Evolutionary conservation across 1,140 invertebrate species (phyloP).

Genomic region (Geopemphigus sp.): DNA sequence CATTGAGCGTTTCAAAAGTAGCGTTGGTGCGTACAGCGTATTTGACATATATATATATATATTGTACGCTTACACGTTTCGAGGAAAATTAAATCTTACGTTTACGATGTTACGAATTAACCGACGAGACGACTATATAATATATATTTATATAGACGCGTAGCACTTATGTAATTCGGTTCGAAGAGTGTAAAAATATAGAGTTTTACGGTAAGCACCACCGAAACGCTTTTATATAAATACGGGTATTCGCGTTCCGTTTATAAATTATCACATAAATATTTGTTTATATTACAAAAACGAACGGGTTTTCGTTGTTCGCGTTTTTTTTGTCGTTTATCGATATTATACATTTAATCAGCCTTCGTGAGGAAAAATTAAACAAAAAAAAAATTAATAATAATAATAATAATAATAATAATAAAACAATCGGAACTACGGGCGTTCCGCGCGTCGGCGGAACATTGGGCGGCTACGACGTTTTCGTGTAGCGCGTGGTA

Average conservation of each 20-base stretch:
- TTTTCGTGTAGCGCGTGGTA: not conserved
- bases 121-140: too few species aligned
- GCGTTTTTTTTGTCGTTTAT: not conserved
- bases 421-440: conserved; percentile 9
- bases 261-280: conserved; percentile 46
- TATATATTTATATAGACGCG: too few species aligned
- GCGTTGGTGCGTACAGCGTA: not conserved
- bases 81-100: conserved; percentile 14
- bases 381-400: not conserved
- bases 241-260: not conserved
- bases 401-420: too few species aligned
- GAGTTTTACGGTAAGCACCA: not conserved
- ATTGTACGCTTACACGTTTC: not conserved
- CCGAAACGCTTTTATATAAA: not conserved
- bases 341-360: conserved; percentile 42
- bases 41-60: not conserved
- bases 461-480: not conserved
- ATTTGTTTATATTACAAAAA: conserved; percentile 34
- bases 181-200: not conserved
- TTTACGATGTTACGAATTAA: not conserved
- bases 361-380: conserved; percentile 27
- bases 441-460: not conserved
- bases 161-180: conserved; percentile 13
- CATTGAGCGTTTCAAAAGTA: conserved; percentile 43
- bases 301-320: not conserved